Base-by-base conservation (phyloP, 1,140 invertebrate species). In the Stegodyphus mimosarum region DNA sequence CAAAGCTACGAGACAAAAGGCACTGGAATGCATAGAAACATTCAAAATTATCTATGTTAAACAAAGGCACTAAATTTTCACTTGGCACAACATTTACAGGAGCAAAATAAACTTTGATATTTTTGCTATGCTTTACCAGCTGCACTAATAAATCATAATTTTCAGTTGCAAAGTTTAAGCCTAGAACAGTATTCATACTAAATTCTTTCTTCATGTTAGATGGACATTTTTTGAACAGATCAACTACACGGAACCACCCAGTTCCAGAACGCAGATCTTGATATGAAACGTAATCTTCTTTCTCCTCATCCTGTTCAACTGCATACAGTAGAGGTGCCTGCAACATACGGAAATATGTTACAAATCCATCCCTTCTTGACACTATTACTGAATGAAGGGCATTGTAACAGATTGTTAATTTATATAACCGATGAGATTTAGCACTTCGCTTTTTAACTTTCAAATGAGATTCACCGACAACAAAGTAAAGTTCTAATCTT, bases 1-100 rank as follows among this genome's bases (percentile, higher is more conserved):
- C 77, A 69, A 33, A 74, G 63, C 85, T 86, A 3, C 17, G 49
- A 55, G 85, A 74, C 11, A 80, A 33, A 49, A 86, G 7, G 51
- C 85, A 86, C 51, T 86, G 60, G 7, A 86, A 18, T 6, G 76
- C 85, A 70, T 86, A 86, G 60, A 53, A 80, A 51, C 70, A 80
- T 15, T 86, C 72, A 75, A 86, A 86, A n/a, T 73, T 49, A 48
- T 18, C 49, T n/a, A 52, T 15, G 7, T 15, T 17, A 1, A 67
- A 7, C 5, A 15, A n/a, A 13, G 17, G 7, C n/a, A 10, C 17
- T 15, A 13, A 17, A 49, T 60, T 66, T 7, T 64, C n/a, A 77
- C 64, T 33, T 49, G 71, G 10, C n/a, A 72, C 53, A 18, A 86
- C 51, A 70, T 18, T 49, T 11, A 86, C 13, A n/a, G 76, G 76